Base-by-base conservation (phyloP, 2,888 invertebrate species). In the Biston betularia region DNA sequence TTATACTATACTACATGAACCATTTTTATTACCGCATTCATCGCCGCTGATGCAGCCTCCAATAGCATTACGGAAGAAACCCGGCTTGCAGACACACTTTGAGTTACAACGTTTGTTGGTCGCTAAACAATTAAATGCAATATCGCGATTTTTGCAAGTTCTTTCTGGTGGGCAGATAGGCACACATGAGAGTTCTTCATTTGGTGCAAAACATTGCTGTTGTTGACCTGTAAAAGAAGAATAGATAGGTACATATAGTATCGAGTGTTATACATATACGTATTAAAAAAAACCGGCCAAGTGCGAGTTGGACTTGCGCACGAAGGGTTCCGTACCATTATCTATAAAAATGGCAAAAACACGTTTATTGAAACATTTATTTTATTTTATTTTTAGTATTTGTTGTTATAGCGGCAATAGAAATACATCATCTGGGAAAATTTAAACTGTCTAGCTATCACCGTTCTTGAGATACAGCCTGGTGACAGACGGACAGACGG, bases 71-170 rank as follows among this genome's bases (percentile, higher is more conserved):
- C 78, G 81, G 64, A 74, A 79, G 63, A 71, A 83, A 3, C 78
- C 83, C 50, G 70, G 34, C 53, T 78, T 74, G 64, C 87, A 87
- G 12, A 80, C 68, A 46, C 86, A 87, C 65, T 80, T 82, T 3
- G 65, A 44, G 59, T 77, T 65, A 63, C 83, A 85, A 10, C 49
- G 70, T 14, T 75, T 66, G 2, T 70, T 65, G 12, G 42, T 52
- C 6, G 66, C 38, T 1, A 57, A 11, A 61, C 86, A 86, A 10
- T 40, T 69, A 46, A 68, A 76, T 35, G 50, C 11, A 35, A 79
- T 72, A 11, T 59, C 59, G 34, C 81, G 82, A 55, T 76, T 83
- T 66, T 57, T 73, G 63, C 86, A 86, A 12, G 81, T 79, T 60
- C 55, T 76, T 68, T 82, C 81, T 0, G 80, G 80, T 4, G 82